Conservation (phyloP, 2,888 invertebrate species). For the Sceliomorpha sp. region DNA sequence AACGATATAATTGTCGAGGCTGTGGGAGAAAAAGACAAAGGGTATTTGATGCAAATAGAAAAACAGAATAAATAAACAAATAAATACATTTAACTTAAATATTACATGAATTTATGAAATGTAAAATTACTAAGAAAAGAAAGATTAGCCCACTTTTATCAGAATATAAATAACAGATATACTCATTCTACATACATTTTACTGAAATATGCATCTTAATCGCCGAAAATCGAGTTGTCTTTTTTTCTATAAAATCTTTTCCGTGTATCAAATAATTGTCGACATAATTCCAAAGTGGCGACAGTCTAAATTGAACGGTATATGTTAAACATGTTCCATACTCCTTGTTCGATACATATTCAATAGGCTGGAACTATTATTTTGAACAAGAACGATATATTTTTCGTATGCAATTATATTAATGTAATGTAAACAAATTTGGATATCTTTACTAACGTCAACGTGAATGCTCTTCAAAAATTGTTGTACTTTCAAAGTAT, state of each 20-base stretch:
- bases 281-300: conserved; percentile 74
- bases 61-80: too few species aligned
- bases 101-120: too few species aligned
- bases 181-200: too few species aligned
- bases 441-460: conserved; percentile 52
- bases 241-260: conserved; percentile 67
- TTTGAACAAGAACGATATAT: neutral
- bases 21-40: too few species aligned
- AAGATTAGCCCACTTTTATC: too few species aligned
- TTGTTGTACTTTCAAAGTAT: conserved; percentile 57
- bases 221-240: conserved; percentile 58
- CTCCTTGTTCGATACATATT: conserved; percentile 52
- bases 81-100: too few species aligned
- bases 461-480: conserved; percentile 61
- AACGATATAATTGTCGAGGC: too few species aligned
- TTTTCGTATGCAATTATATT: neutral
- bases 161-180: too few species aligned
- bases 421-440: neutral
- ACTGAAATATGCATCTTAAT: conserved; percentile 64
- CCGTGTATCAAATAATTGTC: conserved; percentile 63
- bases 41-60: too few species aligned
- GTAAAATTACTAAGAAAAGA: too few species aligned
- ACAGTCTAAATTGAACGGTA: conserved; percentile 70
- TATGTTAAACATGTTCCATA: conserved; percentile 73
- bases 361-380: neutral